Conservation (phyloP, 2,113 vertebrate genomes). For the Platycercus adscitus region DNA sequence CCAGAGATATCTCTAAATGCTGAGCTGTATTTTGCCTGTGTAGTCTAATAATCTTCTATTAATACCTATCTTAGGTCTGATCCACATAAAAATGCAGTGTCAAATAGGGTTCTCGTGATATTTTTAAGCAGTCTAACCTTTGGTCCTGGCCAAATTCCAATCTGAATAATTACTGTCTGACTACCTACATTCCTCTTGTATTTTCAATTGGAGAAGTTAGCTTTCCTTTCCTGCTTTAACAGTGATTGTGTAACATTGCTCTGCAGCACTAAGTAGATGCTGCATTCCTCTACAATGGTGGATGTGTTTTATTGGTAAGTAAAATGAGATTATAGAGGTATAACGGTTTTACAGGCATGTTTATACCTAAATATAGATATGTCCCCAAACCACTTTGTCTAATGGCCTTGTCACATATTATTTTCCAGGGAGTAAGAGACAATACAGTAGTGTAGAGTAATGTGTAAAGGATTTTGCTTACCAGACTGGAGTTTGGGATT, state of each 20-base stretch:
- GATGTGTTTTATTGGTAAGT: constrained; percentile 14
- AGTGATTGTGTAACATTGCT: constrained; percentile 45
- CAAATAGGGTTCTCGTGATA: constrained; percentile 53
- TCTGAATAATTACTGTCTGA: constrained; percentile 56
- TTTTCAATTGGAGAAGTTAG: constrained; percentile 44
- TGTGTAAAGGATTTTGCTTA: background rate
- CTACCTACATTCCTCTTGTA: constrained; percentile 46
- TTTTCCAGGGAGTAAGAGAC: background rate
- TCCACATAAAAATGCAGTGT: constrained; percentile 47
- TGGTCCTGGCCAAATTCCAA: constrained; percentile 62
- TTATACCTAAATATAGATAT: constrained; percentile 51
- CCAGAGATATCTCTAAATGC: constrained; percentile 37
- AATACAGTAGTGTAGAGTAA: background rate
- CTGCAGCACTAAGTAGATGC: background rate
- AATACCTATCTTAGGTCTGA: constrained; percentile 52
- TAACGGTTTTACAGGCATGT: constrained; percentile 35
- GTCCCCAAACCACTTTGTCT: constrained; percentile 18
- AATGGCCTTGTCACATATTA: background rate
- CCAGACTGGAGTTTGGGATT: background rate
- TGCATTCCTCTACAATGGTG: background rate
- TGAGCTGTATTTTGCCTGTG: constrained; percentile 38
- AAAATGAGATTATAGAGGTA: constrained; percentile 18
- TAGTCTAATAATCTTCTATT: constrained; percentile 53
- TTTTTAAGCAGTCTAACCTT: constrained; percentile 66
- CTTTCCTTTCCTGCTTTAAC: constrained; percentile 22